A percentile compares a stretch with the other conserved stretches of the same genome.
phyloP scores from a whole-genome alignment of 2,888 invertebrate species.

The Deilephila elpenor region DNA sequence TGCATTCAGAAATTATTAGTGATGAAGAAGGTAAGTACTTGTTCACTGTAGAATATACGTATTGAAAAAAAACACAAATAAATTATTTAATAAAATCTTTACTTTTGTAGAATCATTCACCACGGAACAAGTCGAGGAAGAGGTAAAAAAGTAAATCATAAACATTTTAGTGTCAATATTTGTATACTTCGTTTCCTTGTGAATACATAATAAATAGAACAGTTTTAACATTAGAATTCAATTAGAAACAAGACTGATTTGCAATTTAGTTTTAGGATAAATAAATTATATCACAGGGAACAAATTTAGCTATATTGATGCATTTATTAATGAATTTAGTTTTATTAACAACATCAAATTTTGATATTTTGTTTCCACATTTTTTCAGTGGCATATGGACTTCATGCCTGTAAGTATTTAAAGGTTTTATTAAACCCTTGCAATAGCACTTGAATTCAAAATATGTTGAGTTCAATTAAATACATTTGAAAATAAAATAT shows the following conservation, averaged over 20 bases:
- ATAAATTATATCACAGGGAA: too few relatives aligned
- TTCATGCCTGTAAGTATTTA: slow-evolving; percentile 73
- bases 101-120: slow-evolving; percentile 50
- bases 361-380: slow-evolving; percentile 23
- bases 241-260: too few relatives aligned
- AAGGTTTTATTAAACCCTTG: not conserved
- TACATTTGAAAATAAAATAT: not conserved
- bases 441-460: too few relatives aligned
- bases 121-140: slow-evolving; percentile 68
- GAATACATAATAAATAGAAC: too few relatives aligned
- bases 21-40: slow-evolving; percentile 42
- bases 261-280: too few relatives aligned
- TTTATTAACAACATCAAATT: not conserved
- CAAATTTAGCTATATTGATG: too few relatives aligned
- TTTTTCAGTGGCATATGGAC: slow-evolving; percentile 78
- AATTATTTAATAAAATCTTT: not conserved
- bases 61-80: not conserved
- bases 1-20: slow-evolving; percentile 35
- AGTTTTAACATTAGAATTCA: too few relatives aligned
- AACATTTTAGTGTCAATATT: too few relatives aligned
- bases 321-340: too few relatives aligned
- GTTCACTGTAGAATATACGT: not conserved
- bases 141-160: slow-evolving; percentile 53
- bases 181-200: too few relatives aligned
- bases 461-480: too few relatives aligned